Conservation (phyloP, 1,140 invertebrate genomes). For the Eriosoma lanigerum region DNA sequence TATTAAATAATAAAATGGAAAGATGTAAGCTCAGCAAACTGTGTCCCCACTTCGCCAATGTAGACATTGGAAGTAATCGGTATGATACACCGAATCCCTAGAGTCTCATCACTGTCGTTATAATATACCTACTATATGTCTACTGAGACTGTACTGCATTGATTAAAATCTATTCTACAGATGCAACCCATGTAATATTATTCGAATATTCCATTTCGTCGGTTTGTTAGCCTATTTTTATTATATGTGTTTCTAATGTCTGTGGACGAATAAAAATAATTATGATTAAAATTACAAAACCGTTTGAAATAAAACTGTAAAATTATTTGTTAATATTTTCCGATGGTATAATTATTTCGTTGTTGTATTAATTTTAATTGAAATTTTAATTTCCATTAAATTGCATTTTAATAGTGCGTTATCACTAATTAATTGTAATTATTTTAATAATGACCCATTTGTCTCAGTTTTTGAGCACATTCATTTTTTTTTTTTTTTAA, state of each 20-base stretch:
- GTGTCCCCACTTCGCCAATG: neutral
- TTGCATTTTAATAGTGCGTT: too few relatives aligned
- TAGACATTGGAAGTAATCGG: neutral
- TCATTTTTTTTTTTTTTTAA: neutral
- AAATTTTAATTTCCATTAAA: too few relatives aligned
- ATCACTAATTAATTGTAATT: neutral
- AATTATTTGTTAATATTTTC: too few relatives aligned
- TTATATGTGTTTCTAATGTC: too few relatives aligned
- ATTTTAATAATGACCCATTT: neutral
- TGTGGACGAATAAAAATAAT: neutral
- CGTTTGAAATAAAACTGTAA: neutral
- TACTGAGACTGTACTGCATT: neutral
- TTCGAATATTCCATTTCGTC: too few relatives aligned
- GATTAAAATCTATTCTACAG: constrained; percentile 22
- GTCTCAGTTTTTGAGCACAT: neutral
- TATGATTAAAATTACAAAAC: neutral
- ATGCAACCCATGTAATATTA: neutral
- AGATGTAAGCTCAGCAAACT: neutral
- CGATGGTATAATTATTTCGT: too few relatives aligned
- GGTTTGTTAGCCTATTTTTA: too few relatives aligned
- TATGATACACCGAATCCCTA: neutral
- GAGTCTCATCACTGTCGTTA: constrained; percentile 6
- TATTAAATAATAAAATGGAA: constrained; percentile 1
- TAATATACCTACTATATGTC: neutral
- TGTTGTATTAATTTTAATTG: too few relatives aligned